Evolutionary conservation across 2,113 vertebrate species (phyloP).

Genomic region (Nansenia antarctica): DNA sequence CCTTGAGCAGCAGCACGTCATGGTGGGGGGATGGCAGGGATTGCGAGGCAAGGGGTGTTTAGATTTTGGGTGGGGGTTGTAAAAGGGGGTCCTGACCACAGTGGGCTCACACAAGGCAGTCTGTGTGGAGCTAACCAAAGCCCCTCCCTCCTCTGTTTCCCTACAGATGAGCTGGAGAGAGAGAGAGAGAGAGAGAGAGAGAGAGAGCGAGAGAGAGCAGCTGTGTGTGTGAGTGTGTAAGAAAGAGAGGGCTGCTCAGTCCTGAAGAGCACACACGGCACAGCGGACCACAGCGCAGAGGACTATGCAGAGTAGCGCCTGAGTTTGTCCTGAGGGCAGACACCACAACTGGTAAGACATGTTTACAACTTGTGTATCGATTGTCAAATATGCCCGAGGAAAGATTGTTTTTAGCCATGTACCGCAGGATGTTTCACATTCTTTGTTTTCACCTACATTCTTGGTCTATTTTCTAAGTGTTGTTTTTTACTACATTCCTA

Average conservation of each 20-base stretch:
- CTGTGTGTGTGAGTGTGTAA: background rate
- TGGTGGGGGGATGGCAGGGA: conserved; percentile 45
- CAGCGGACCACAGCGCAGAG: conserved; percentile 24
- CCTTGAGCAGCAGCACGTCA: conserved; percentile 51
- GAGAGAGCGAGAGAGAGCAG: conserved; percentile 22
- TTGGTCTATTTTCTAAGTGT: background rate
- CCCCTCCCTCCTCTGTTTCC: conserved; percentile 59
- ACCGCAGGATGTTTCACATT: conserved; percentile 28
- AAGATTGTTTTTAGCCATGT: background rate
- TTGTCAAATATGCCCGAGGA: background rate
- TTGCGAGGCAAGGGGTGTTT: conserved; percentile 36
- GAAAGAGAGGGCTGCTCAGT: conserved; percentile 22
- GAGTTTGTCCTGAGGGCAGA: conserved; percentile 21
- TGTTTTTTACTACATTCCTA: conserved; percentile 34
- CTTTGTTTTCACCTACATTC: background rate
- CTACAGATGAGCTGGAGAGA: conserved; percentile 57
- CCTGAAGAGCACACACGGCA: conserved; percentile 14
- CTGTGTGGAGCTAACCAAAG: conserved; percentile 58
- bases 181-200: conserved; percentile 13
- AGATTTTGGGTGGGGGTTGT: conserved; percentile 34
- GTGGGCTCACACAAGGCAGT: conserved; percentile 49
- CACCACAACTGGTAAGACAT: conserved; percentile 33
- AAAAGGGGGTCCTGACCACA: conserved; percentile 26
- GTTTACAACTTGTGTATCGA: background rate
- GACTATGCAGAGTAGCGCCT: conserved; percentile 37